Conservation (phyloP, 2,113 vertebrate genomes). For the Eulemur macaco region DNA sequence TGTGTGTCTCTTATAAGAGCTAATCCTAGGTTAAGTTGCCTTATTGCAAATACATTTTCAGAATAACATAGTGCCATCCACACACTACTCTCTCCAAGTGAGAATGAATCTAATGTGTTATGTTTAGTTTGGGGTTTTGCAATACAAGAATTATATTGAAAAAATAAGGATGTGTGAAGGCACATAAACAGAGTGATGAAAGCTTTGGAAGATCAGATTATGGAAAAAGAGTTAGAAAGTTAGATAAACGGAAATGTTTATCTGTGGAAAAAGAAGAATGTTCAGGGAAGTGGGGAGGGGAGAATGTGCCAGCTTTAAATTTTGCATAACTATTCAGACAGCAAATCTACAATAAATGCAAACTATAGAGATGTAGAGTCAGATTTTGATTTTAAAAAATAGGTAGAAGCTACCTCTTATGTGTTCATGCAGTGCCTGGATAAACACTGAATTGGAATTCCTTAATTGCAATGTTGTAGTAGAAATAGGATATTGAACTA, state of each 20-base stretch:
- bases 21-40: background rate
- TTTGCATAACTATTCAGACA: background rate
- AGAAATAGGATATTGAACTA: background rate
- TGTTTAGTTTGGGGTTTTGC: background rate
- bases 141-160: background rate
- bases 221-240: background rate
- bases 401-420: background rate
- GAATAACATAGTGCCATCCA: background rate
- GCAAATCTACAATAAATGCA: background rate
- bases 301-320: background rate
- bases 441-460: background rate
- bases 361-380: background rate
- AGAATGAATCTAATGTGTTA: background rate
- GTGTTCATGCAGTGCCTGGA: background rate
- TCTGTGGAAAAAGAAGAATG: background rate
- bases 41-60: background rate
- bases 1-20: background rate
- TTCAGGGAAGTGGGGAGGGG: accelerated
- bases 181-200: background rate
- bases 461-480: background rate
- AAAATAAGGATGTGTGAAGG: background rate
- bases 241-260: background rate
- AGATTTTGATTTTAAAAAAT: background rate
- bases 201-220: background rate
- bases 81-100: background rate